Evolutionary conservation across 2,888 invertebrate species (phyloP).

Genomic region (Sclerodermus sp.): DNA sequence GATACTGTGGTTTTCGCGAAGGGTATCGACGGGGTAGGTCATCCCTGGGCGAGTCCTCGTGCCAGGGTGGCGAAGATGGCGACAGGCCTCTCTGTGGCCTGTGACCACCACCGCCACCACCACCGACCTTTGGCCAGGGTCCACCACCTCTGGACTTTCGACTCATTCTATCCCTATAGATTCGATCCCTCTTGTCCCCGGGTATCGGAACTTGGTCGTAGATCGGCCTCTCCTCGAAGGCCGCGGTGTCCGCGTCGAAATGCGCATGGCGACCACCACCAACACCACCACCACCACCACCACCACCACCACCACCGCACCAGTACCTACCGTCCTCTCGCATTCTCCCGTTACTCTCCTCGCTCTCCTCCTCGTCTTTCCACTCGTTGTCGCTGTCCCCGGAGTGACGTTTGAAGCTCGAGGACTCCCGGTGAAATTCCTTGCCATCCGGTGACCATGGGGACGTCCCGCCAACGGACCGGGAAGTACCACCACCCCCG

Average conservation of each 20-base stretch:
- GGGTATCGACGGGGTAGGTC: constrained; percentile 26
- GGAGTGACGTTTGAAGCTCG: constrained; percentile 57
- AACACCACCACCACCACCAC: no score
- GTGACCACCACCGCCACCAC: constrained; percentile 60
- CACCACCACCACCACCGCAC: no score
- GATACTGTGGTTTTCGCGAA: constrained; percentile 25
- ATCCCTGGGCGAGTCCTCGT: constrained; percentile 67
- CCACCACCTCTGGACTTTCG: constrained; percentile 41
- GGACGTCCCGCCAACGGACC: constrained; percentile 61
- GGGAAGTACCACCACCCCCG: constrained; percentile 36
- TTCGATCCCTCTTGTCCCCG: constrained; percentile 40
- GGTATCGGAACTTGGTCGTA: constrained; percentile 38
- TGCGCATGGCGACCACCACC: constrained; percentile 38
- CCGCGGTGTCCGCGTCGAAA: constrained; percentile 28
- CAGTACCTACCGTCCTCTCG: constrained; percentile 57
- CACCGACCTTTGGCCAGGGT: no score
- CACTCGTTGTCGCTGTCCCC: constrained; percentile 56
- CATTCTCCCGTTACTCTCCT: constrained; percentile 49
- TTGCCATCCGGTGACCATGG: constrained; percentile 80
- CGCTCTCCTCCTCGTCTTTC: constrained; percentile 58
- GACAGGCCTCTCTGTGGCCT: constrained; percentile 67
- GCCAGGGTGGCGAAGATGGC: constrained; percentile 70
- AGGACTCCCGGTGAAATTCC: constrained; percentile 60
- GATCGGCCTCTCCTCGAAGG: constrained; percentile 38
- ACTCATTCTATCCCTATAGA: constrained; percentile 42